phyloP scores from a whole-genome alignment of 2,113 vertebrate genomes.

The Myotis brandtii region DNA sequence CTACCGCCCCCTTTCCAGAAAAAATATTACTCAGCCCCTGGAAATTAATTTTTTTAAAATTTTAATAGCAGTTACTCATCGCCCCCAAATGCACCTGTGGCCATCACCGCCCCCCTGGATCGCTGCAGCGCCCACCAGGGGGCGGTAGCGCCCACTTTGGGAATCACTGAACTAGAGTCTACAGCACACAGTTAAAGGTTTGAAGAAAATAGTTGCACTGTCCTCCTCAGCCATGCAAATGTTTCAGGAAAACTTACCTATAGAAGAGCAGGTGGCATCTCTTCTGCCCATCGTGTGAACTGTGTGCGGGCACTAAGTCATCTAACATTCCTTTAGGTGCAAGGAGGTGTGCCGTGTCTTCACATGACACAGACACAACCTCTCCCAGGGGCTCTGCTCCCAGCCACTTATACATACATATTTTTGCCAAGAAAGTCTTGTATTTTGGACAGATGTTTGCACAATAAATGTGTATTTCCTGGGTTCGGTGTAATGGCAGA shows the following conservation, averaged over 20 bases:
- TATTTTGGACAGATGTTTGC: neutral
- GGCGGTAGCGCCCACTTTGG: no score
- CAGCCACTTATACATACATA: neutral
- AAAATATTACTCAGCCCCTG: no score
- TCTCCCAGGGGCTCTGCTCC: neutral
- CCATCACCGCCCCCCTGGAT: no score
- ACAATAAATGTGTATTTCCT: neutral
- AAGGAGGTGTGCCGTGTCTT: neutral
- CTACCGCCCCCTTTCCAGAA: no score
- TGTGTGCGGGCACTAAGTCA: no score
- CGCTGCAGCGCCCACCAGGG: no score
- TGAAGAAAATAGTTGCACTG: neutral
- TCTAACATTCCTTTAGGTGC: fast-evolving
- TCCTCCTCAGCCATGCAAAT: neutral
- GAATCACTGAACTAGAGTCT: no score
- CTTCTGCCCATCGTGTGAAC: neutral
- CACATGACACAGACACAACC: no score
- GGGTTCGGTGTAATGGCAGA: neutral
- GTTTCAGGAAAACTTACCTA: neutral
- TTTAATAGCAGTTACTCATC: no score
- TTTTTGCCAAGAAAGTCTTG: neutral
- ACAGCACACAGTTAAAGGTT: neutral
- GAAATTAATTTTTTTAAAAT: no score
- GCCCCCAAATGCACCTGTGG: no score
- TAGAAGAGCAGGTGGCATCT: neutral